Evolutionary conservation across 2,113 vertebrate genomes (phyloP), one percentile per base, ranked within the genome.

Genomic region (Marmota monax): DNA sequence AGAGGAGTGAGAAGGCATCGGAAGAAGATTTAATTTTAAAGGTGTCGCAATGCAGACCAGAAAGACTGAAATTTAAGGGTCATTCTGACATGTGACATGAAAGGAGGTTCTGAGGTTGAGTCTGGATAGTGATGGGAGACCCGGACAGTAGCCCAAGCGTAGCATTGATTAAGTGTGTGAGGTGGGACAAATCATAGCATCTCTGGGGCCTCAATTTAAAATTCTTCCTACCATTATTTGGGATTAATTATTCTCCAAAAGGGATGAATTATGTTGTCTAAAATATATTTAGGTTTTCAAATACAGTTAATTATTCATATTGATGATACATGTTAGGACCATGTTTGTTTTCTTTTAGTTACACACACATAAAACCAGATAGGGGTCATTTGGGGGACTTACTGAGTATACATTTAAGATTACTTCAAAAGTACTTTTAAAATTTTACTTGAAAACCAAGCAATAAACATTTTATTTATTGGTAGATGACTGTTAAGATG

Each of bases 11-110:
- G 87, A 97, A 98, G 42, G 97, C 98, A 12, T 96, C 97, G 10
- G 97, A 98, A 20, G 98, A 99, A 94, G 82, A 97, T 70, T 94
- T 99, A 78, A 82, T 98, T 56, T 98, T 90, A 63, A 98, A 98
- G 99, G 99, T 99, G 93, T 97, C 61, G 93, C 63, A 48, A 22
- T 92, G 48, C 45, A 86, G n/a, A 58, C 74, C 61, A 42, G 82
- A 69, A 51, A 58, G 42, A 22, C 45, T 39, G 0, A 76, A 32
- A 18, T 14, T 51, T 13, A 7, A 65, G 61, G 45, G 34, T 22
- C 27, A 22, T 88, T 27, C 51, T 45, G 74, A 63, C 25, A 7
- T 1, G 27, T 29, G 63, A 2, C 25, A 2, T 2, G 48, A 34
- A 80, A 27, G 73, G 51, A 45, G 72, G 48, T 9, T n/a, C 20